Percentiles rank a stretch among this genome's conserved stretches.
Evolutionary conservation across 2,888 invertebrate genomes (phyloP).

Genomic region (Drosophila flavopinicola): DNA sequence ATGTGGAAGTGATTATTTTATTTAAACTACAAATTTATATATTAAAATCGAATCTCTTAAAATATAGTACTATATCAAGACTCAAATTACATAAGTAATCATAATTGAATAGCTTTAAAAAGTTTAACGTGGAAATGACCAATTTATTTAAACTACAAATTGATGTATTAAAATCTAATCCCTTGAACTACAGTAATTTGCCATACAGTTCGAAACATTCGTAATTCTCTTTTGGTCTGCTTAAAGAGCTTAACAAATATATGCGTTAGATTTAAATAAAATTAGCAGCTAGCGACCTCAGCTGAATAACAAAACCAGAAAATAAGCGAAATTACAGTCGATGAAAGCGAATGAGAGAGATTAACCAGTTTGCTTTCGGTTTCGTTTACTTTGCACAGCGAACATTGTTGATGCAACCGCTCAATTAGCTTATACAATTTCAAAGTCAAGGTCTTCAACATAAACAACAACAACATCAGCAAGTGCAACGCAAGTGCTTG

Average conservation of each 20-base stretch:
- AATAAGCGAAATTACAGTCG: conserved; percentile 14
- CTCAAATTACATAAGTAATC: too few relatives aligned
- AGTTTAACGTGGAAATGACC: too few relatives aligned
- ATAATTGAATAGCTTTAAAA: too few relatives aligned
- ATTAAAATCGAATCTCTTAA: too few relatives aligned
- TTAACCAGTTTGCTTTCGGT: conserved; percentile 55
- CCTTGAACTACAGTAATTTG: background rate
- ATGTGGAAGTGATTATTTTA: too few relatives aligned
- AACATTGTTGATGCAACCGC: conserved; percentile 45
- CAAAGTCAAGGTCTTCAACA: conserved; percentile 77
- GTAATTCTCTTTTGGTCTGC: conserved; percentile 5
- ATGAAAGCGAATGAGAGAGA: conserved; percentile 56
- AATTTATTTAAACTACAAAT: background rate
- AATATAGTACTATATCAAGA: too few relatives aligned
- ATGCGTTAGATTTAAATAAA: conserved; percentile 19
- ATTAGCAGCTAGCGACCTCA: conserved; percentile 40
- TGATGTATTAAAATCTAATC: background rate
- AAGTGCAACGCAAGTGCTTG: conserved; percentile 2
- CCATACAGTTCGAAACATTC: background rate
- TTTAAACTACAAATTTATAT: too few relatives aligned
- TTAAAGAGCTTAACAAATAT: conserved; percentile 7
- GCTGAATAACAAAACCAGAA: conserved; percentile 8
- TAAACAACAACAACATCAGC: conserved; percentile 29
- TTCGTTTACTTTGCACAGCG: conserved; percentile 17
- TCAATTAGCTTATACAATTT: conserved; percentile 38